These are phyloP conservation scores for Heliconius erato DNA, from an alignment of 2,888 invertebrate genomes.

Conservation along the genomic window DNA sequence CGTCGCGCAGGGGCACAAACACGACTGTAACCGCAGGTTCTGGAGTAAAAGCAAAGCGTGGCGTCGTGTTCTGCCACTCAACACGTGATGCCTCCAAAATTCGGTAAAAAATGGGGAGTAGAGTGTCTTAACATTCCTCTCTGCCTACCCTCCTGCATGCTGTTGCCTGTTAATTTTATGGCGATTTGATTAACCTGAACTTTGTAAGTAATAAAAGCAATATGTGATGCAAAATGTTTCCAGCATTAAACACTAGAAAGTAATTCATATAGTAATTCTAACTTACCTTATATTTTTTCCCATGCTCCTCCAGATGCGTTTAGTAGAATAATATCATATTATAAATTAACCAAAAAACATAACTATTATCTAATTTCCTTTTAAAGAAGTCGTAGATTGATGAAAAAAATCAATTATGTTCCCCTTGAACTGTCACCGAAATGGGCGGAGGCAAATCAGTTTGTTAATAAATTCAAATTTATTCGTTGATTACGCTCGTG, in stretches of 20 bases:
- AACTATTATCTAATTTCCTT: conserved; percentile 28
- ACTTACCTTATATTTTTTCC: background rate
- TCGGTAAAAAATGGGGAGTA: too few species aligned
- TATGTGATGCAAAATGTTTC: background rate
- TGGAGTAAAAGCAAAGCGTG: too few species aligned
- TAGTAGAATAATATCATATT: conserved; percentile 16
- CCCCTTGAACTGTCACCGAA: conserved; percentile 75
- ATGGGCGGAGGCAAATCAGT: conserved; percentile 75
- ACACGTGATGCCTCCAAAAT: too few species aligned
- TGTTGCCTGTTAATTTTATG: background rate
- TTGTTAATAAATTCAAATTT: conserved; percentile 85
- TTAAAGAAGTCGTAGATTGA: conserved; percentile 51
- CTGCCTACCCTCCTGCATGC: too few species aligned
- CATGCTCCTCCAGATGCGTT: background rate
- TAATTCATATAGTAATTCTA: background rate
- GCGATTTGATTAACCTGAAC: too few species aligned
- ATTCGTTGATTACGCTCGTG: conserved; percentile 81
- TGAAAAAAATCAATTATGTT: conserved; percentile 77
- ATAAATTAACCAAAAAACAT: background rate
- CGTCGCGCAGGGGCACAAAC: too few species aligned
- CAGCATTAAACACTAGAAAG: background rate
- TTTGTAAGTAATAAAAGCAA: background rate
- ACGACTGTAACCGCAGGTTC: too few species aligned
- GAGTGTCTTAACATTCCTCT: too few species aligned
- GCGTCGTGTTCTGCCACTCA: too few species aligned